A percentile compares a stretch with the other conserved stretches of the same genome.
Evolutionary conservation across 1,140 invertebrate genomes (phyloP).

Genomic region (Neodiprion lecontei): DNA sequence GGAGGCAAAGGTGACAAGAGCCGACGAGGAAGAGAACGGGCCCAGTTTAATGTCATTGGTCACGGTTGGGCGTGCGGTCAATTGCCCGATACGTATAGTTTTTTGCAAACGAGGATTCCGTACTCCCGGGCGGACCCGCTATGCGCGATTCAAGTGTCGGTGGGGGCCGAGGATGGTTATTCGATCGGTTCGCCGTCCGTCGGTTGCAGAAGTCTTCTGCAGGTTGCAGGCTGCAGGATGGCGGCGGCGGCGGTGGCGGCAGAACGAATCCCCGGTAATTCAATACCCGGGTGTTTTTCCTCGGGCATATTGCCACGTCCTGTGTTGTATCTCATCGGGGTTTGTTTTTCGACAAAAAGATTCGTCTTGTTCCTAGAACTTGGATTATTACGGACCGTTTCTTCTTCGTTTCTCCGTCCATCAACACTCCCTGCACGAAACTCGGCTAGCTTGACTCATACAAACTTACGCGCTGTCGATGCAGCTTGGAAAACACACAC

Average conservation of each 20-base stretch:
- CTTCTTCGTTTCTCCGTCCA: too few species aligned
- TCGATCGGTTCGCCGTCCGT: background rate
- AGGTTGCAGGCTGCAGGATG: background rate
- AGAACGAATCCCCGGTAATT: constrained; percentile 40
- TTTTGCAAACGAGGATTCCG: background rate
- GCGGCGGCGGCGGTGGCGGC: background rate
- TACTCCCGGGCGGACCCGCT: background rate
- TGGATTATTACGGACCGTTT: background rate
- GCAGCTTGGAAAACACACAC: background rate
- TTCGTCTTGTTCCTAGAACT: background rate
- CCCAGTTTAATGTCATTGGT: background rate
- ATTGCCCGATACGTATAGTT: background rate
- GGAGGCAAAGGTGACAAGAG: background rate
- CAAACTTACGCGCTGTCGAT: background rate
- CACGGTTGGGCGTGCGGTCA: background rate
- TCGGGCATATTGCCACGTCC: too few species aligned
- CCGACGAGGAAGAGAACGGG: background rate
- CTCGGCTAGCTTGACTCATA: too few species aligned
- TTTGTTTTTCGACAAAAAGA: constrained; percentile 8
- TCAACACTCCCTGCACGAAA: too few species aligned
- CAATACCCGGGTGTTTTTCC: constrained; percentile 24
- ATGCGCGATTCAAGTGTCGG: background rate
- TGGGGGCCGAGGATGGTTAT: background rate
- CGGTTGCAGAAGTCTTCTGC: too few species aligned
- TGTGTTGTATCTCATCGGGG: background rate